A percentile compares a stretch with the other conserved stretches of the same genome.
phyloP scores from a whole-genome alignment of 53 echinoderm and acorn worm genomes.

The Henricia sp. region DNA sequence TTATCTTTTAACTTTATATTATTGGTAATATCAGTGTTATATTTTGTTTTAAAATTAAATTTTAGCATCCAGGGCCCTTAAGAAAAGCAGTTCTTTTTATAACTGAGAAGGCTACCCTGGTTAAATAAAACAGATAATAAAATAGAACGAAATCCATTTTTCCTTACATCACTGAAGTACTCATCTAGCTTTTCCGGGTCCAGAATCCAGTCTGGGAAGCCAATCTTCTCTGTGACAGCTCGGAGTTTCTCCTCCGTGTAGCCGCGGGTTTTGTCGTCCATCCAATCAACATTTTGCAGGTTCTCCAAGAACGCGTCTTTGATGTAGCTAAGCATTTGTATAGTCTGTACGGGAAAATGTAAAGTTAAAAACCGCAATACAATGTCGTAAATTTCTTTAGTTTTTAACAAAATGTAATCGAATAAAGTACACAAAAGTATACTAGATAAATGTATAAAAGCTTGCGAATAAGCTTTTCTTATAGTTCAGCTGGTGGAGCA shows the following conservation, averaged over 20 bases:
- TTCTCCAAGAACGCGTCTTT: constrained; percentile 68
- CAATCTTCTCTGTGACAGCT: constrained; percentile 68
- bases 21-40: no score
- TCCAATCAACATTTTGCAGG: constrained; percentile 71
- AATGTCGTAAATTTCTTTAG: no score
- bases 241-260: constrained; percentile 65
- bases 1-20: no score
- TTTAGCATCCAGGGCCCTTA: background rate
- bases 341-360: constrained; percentile 56
- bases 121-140: no score
- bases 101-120: no score
- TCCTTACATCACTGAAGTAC: constrained; percentile 60
- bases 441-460: no score
- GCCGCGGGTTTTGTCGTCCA: constrained; percentile 66
- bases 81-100: no score
- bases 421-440: background rate
- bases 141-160: no score
- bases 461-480: no score
- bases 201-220: constrained; percentile 81
- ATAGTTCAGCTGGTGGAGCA: no score
- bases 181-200: constrained; percentile 63
- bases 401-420: background rate
- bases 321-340: constrained; percentile 62
- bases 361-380: no score
- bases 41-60: no score